Evolutionary conservation across 1,140 invertebrate genomes (phyloP).

Genomic region (Drosophila sulfurigaster): DNA sequence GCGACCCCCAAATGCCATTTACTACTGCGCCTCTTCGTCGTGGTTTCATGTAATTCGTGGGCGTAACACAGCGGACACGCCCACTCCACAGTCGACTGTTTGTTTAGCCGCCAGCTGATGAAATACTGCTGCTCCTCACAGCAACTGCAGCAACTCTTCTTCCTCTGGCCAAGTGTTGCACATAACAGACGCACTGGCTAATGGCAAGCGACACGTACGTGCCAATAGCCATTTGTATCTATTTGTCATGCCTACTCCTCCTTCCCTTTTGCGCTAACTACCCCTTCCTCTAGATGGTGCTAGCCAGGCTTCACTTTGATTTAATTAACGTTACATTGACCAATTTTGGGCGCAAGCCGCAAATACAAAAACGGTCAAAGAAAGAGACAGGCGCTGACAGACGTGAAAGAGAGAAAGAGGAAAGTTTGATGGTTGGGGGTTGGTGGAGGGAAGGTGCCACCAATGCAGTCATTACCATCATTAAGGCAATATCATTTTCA

Average conservation of each 20-base stretch:
- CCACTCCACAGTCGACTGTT: constrained; percentile 22
- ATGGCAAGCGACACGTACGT: constrained; percentile 80
- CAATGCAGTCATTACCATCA: constrained; percentile 83
- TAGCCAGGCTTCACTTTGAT: constrained; percentile 67
- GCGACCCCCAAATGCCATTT: constrained; percentile 20
- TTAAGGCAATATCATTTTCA: constrained; percentile 84
- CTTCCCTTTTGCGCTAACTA: background rate
- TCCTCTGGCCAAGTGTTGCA: constrained; percentile 45
- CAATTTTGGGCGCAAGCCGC: constrained; percentile 73
- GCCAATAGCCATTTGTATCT: constrained; percentile 83
- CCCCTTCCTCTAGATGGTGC: background rate
- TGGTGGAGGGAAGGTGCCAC: constrained; percentile 31
- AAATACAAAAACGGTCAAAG: constrained; percentile 55
- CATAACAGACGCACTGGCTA: constrained; percentile 72
- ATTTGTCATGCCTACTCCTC: constrained; percentile 64
- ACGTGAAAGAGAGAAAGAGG: background rate
- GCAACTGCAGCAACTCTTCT: background rate
- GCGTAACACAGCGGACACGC: constrained; percentile 38
- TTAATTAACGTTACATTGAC: constrained; percentile 83
- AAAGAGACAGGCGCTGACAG: constrained; percentile 12
- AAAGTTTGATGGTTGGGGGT: background rate
- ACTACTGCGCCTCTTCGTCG: constrained; percentile 6
- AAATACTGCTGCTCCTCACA: background rate
- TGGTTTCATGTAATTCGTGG: constrained; percentile 39
- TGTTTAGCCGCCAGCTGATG: constrained; percentile 34